A percentile compares a stretch with the other conserved stretches of the same genome.
These are phyloP conservation scores for Agelas oroides DNA, from an alignment of 37 sponge, comb jelly and placozoan species.

Conservation along the genomic window DNA sequence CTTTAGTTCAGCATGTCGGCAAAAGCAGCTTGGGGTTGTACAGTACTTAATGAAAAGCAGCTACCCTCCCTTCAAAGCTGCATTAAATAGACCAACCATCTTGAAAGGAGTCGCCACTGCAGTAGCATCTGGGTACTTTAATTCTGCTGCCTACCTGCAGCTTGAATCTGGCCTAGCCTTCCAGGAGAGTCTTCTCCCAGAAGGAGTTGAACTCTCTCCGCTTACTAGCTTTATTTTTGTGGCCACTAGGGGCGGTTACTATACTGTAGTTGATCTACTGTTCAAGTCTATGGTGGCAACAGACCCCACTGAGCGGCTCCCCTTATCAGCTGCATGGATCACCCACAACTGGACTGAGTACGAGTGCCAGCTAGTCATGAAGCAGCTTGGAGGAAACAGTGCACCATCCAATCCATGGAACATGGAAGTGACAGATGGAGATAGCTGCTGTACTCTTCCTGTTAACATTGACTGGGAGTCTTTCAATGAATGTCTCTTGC, in stretches of 20 bases:
- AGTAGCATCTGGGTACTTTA: background rate
- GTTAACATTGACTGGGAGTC: slow-evolving; percentile 58
- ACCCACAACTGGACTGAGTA: slow-evolving; percentile 39
- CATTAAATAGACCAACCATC: background rate
- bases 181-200: background rate
- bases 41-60: background rate
- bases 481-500: slow-evolving; percentile 28
- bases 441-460: background rate
- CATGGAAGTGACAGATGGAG: background rate
- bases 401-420: slow-evolving; percentile 54
- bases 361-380: slow-evolving; percentile 23
- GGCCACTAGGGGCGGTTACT: background rate
- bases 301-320: background rate
- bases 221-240: background rate
- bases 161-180: background rate
- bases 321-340: slow-evolving; percentile 33
- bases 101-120: background rate
- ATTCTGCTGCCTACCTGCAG: background rate
- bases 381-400: background rate
- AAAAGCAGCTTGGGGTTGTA: background rate
- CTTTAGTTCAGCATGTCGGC: background rate
- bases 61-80: background rate
- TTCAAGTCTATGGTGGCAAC: background rate
- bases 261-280: slow-evolving; percentile 4
- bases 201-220: background rate